A percentile compares a stretch with the other conserved stretches of the same genome.
These are phyloP conservation scores for Mionectes macconnelli DNA, from an alignment of 2,113 vertebrate genomes.

Conservation along the genomic window DNA sequence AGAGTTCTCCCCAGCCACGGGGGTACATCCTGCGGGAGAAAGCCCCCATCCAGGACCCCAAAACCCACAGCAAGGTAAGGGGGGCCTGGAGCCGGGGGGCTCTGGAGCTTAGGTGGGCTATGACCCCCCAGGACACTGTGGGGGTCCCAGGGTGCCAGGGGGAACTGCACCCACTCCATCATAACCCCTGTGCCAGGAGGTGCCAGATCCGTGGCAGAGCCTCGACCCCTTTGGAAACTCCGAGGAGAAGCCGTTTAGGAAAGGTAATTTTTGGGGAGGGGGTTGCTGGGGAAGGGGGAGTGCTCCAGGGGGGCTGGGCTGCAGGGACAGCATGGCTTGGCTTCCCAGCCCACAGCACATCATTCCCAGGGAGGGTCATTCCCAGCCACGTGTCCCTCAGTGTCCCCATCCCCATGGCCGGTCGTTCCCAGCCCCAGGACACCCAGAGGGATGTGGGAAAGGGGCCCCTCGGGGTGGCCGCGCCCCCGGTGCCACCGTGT, in stretches of 20 bases:
- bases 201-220: slow-evolving; percentile 77
- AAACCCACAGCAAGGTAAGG: neutral
- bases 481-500: neutral
- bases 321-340: neutral
- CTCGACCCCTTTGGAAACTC: slow-evolving; percentile 79
- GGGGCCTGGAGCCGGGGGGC: neutral
- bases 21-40: slow-evolving; percentile 59
- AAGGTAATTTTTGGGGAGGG: slow-evolving; percentile 67
- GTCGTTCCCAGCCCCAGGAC: neutral
- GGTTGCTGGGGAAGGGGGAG: no score
- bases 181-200: slow-evolving; percentile 56
- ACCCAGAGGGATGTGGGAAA: neutral
- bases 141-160: neutral
- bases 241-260: slow-evolving; percentile 77
- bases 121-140: fast-evolving
- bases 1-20: neutral
- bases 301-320: neutral
- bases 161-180: neutral
- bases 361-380: neutral
- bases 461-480: fast-evolving
- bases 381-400: neutral
- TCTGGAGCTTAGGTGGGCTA: neutral
- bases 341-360: neutral
- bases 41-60: neutral
- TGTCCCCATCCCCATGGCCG: neutral